These are phyloP conservation scores for Anguilla marmorata DNA, from an alignment of 2,797 vertebrate genomes.

Conservation along the genomic window DNA sequence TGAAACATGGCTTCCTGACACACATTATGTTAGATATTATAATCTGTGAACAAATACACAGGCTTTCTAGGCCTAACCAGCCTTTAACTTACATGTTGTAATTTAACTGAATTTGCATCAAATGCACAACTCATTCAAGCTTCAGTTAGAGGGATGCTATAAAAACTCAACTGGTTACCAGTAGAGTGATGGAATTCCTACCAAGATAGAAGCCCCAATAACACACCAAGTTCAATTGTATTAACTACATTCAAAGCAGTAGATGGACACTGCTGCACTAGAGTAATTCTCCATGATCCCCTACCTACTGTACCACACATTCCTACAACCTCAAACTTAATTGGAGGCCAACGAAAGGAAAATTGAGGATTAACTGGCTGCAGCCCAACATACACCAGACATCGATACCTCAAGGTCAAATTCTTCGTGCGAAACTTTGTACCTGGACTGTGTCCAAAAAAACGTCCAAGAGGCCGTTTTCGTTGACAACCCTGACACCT, in stretches of 20 bases:
- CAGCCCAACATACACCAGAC: not conserved
- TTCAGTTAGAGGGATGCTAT: not conserved
- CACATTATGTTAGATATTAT: not conserved
- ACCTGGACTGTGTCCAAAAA: not conserved
- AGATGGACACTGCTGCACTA: not conserved
- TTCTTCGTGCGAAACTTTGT: not conserved
- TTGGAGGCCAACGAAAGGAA: not conserved
- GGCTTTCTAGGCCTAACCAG: not conserved
- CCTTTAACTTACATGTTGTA: not conserved
- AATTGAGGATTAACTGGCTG: not conserved
- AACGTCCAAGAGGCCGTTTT: not conserved
- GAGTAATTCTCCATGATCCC: not conserved
- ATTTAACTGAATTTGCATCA: not conserved
- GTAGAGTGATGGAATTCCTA: not conserved
- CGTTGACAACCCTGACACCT: not conserved
- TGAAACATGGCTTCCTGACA: not conserved
- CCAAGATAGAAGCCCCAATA: not conserved
- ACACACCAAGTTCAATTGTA: not conserved
- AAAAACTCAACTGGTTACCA: not conserved
- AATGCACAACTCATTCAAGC: constrained; percentile 2
- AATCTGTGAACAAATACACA: not conserved
- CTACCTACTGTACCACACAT: not conserved
- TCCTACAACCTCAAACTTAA: not conserved
- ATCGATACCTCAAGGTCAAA: not conserved
- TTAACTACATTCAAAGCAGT: not conserved